Base-by-base conservation (phyloP, 2,888 invertebrate genomes). In the Eupithecia inturbata region DNA sequence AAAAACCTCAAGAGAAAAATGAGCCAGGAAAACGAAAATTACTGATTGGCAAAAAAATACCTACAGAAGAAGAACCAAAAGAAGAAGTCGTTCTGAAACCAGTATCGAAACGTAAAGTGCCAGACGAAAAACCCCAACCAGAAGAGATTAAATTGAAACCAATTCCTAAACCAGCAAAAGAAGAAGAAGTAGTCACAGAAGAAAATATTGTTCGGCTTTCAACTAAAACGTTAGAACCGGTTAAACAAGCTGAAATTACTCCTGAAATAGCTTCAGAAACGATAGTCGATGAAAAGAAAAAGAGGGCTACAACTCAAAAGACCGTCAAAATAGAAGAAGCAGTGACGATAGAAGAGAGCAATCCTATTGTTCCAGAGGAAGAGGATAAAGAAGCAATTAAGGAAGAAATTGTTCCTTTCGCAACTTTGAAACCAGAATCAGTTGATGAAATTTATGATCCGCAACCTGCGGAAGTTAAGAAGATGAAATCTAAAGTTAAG, bases 171-270 rank as follows among this genome's bases (percentile, higher is more conserved):
- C 86, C 84, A 66, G 73, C 73, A 68, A 88, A 90, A 68, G 89
- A 92, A 79, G 92, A 95, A 73, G 79, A 84, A 76, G 89, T 94
- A 83, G 88, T 77, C 81, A 88, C 83, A 82, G 90, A 90, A 70
- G 95, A 95, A 73, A 83, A 82, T 68, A 67, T 77, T 84, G 87
- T 39, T 78, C 90, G 4, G 71, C 80, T 69, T 77, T 82, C 87
- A 41, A 83, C 80, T 80, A 84, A 73, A 79, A 88, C 86, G 72
- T 82, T 84, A 79, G 81, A 86, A 70, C 80, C 79, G 45, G 79
- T 79, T 3, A 87, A 86, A 53, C 88, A 85, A 81, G 86, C 93
- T 3, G 93, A 95, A 79, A 91, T 93, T 22, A 41, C 39, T n/a
- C 64, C 68, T 39, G 67, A 70, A 67, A 93, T 93, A 77, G 88